Evolutionary conservation across 1,140 invertebrate species (phyloP).

Genomic region (Mylabris phalerata): DNA sequence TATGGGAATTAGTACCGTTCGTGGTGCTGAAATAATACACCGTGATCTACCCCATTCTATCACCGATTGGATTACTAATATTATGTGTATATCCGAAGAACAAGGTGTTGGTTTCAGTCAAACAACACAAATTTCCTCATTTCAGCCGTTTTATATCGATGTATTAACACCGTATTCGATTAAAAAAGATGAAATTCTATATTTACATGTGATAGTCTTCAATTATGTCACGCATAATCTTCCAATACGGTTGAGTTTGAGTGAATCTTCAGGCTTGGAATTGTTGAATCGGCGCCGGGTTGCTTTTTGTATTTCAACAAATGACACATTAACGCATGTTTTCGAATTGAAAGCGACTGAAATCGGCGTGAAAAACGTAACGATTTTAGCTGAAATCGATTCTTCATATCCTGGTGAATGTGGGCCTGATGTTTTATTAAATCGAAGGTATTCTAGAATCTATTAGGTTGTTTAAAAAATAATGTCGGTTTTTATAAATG

Average conservation of each 20-base stretch:
- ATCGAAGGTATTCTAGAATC: slow-evolving; percentile 38
- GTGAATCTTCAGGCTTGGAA: slow-evolving; percentile 44
- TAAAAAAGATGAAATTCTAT: slow-evolving; percentile 60
- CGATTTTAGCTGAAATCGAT: slow-evolving; percentile 51
- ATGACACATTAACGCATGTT: slow-evolving; percentile 44
- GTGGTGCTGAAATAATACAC: slow-evolving; percentile 16
- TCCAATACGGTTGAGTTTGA: slow-evolving; percentile 49
- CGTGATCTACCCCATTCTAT: slow-evolving; percentile 62
- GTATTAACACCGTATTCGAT: slow-evolving; percentile 63
- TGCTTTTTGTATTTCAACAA: slow-evolving; percentile 43
- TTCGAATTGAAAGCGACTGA: slow-evolving; percentile 47
- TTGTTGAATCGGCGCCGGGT: slow-evolving; percentile 19
- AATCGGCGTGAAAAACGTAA: slow-evolving; percentile 54
- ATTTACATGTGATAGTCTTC: slow-evolving; percentile 61
- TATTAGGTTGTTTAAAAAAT: too few relatives aligned
- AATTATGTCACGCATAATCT: slow-evolving; percentile 62
- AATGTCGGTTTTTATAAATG: too few relatives aligned
- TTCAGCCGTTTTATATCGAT: slow-evolving; percentile 68
- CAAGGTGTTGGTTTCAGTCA: slow-evolving; percentile 58
- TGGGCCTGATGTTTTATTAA: slow-evolving; percentile 45
- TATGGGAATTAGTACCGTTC: slow-evolving; percentile 54
- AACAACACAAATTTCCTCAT: slow-evolving; percentile 52
- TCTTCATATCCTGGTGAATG: slow-evolving; percentile 42
- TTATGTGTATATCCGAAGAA: slow-evolving; percentile 57
- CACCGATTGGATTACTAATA: slow-evolving; percentile 65